These are phyloP conservation scores for Pandemis corylana DNA, from an alignment of 2,888 invertebrate species.

Conservation along the genomic window DNA sequence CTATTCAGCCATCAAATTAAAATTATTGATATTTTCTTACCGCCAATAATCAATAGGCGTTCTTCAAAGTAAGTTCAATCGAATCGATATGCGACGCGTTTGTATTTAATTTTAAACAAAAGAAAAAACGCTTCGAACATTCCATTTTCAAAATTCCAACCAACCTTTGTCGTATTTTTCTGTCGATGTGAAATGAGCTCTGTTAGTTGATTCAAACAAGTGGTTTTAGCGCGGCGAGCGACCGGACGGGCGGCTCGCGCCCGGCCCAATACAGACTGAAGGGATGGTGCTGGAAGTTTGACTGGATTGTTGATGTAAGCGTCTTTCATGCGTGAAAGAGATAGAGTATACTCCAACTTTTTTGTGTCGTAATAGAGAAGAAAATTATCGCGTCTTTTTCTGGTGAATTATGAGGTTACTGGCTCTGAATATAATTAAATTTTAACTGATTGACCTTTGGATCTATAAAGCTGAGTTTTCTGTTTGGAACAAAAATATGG, in stretches of 20 bases:
- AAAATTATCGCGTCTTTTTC: no score
- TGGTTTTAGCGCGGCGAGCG: constrained; percentile 36
- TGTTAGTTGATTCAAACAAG: constrained; percentile 32
- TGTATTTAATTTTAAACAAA: constrained; percentile 3
- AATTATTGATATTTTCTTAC: background rate
- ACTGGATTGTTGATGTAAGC: constrained; percentile 31
- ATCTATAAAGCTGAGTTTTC: no score
- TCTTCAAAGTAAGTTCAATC: background rate
- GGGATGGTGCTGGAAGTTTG: background rate
- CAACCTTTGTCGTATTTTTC: constrained; percentile 30
- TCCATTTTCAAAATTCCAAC: constrained; percentile 38
- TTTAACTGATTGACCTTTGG: no score
- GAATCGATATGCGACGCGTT: constrained; percentile 26
- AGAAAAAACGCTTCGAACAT: constrained; percentile 21
- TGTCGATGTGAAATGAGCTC: constrained; percentile 25
- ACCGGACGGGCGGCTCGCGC: constrained; percentile 34
- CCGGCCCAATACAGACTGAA: constrained; percentile 16
- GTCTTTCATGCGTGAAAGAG: constrained; percentile 6
- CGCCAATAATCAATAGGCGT: background rate
- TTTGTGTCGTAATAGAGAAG: no score
- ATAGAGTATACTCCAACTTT: background rate
- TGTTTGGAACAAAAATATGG: no score
- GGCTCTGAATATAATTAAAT: no score
- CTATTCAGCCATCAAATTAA: background rate
- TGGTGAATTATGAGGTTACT: no score